Evolutionary conservation across 2,888 invertebrate species (phyloP).

Genomic region (Dexiosoma caninum): DNA sequence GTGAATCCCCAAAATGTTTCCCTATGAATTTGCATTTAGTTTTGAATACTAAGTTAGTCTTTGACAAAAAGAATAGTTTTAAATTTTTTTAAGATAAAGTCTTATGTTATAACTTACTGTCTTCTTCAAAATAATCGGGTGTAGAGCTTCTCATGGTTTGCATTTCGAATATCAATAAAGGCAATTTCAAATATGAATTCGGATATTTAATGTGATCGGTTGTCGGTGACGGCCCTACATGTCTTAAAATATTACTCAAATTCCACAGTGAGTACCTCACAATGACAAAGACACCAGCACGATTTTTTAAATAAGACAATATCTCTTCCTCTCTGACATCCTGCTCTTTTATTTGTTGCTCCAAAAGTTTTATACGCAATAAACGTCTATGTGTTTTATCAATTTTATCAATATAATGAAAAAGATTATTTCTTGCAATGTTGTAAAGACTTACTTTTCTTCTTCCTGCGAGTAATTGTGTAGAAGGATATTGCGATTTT

Average conservation of each 20-base stretch:
- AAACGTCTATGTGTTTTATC: too few relatives aligned
- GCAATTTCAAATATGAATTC: conserved; percentile 72
- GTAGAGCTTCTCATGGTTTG: conserved; percentile 71
- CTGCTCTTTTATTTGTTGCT: conserved; percentile 64
- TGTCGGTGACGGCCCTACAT: conserved; percentile 70
- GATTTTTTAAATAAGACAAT: conserved; percentile 68
- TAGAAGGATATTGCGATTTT: conserved; percentile 70
- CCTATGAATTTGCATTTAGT: too few relatives aligned
- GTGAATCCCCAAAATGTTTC: too few relatives aligned
- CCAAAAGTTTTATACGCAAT: conserved; percentile 69
- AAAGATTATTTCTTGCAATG: too few relatives aligned
- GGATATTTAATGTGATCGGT: conserved; percentile 70
- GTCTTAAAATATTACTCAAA: conserved; percentile 71
- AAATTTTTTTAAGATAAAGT: too few relatives aligned
- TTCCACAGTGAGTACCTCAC: conserved; percentile 73
- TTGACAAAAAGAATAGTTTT: too few relatives aligned
- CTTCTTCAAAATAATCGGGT: conserved; percentile 72
- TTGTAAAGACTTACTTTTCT: conserved; percentile 67
- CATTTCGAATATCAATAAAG: conserved; percentile 74
- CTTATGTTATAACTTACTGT: too few relatives aligned
- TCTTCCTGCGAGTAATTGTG: conserved; percentile 74
- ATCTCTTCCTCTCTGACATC: conserved; percentile 65
- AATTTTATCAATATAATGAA: too few relatives aligned
- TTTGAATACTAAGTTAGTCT: too few relatives aligned
- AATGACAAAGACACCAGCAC: conserved; percentile 70